These are phyloP conservation scores for Papilio machaon DNA, from an alignment of 1,140 invertebrate species.

Conservation along the genomic window DNA sequence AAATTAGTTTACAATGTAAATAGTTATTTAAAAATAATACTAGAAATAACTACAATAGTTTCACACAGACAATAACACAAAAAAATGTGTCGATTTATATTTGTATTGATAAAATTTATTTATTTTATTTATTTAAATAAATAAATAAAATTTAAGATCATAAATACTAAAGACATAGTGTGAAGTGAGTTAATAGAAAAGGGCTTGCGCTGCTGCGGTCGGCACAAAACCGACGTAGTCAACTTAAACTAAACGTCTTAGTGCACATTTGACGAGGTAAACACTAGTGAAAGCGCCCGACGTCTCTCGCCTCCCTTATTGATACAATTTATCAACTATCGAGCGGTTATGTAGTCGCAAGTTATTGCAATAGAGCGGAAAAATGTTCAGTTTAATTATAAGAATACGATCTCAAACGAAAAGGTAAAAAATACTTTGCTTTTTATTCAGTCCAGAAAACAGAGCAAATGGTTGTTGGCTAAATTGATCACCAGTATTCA, in stretches of 20 bases:
- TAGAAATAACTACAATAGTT: no score
- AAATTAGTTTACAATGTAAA: neutral
- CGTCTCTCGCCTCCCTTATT: conserved; percentile 74
- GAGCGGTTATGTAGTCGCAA: conserved; percentile 45
- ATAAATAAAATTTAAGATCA: neutral
- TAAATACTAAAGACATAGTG: neutral
- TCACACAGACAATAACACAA: no score
- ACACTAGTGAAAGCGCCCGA: conserved; percentile 73
- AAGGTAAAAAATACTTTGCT: no score
- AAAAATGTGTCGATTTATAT: no score
- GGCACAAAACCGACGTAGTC: conserved; percentile 52
- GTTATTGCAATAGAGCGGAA: conserved; percentile 37
- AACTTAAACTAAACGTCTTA: conserved; percentile 62
- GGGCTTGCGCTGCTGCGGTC: conserved; percentile 48
- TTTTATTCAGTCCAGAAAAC: neutral
- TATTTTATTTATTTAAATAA: no score
- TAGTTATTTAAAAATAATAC: neutral
- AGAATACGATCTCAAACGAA: no score
- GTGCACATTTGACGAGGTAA: conserved; percentile 67
- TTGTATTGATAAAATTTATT: neutral
- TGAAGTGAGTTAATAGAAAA: neutral
- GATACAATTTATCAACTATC: conserved; percentile 80
- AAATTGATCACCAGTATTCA: neutral
- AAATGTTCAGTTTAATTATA: neutral
- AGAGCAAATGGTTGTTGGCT: neutral